Percentiles rank a stretch among this genome's conserved stretches.
phyloP scores from a whole-genome alignment of 2,113 vertebrate genomes.

The Pristiophorus japonicus region DNA sequence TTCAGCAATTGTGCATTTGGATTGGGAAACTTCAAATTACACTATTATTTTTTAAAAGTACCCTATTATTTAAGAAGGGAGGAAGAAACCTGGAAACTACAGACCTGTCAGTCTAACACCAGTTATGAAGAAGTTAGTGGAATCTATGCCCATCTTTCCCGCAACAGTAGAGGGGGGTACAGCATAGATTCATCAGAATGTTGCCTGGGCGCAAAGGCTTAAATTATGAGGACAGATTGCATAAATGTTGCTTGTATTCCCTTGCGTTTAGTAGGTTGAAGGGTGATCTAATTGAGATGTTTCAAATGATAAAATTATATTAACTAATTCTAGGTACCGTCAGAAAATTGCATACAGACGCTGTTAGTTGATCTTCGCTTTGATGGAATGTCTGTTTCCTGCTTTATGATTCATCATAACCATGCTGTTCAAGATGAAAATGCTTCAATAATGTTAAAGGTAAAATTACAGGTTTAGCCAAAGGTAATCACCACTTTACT shows the following conservation, averaged over 20 bases:
- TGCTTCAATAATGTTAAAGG: slow-evolving; percentile 40
- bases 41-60: too few relatives aligned
- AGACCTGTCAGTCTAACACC: background rate
- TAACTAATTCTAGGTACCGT: slow-evolving; percentile 59
- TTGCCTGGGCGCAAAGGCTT: background rate
- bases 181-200: background rate
- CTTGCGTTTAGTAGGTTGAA: background rate
- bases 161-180: background rate
- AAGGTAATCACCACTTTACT: background rate
- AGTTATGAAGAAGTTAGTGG: background rate
- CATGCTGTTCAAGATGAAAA: slow-evolving; percentile 48
- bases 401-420: slow-evolving; percentile 69
- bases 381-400: slow-evolving; percentile 66
- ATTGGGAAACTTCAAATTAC: background rate
- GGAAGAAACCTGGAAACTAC: background rate
- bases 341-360: slow-evolving; percentile 54
- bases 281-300: background rate
- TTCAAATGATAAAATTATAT: slow-evolving; percentile 32
- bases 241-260: background rate
- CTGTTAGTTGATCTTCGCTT: slow-evolving; percentile 66
- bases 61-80: background rate
- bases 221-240: background rate
- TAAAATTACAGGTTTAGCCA: slow-evolving; percentile 39
- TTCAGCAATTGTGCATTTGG: background rate
- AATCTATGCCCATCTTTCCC: background rate